Evolutionary conservation across 1,140 invertebrate genomes (phyloP), one percentile per base, ranked within the genome.

Genomic region (Panagrolaimus sp.): DNA sequence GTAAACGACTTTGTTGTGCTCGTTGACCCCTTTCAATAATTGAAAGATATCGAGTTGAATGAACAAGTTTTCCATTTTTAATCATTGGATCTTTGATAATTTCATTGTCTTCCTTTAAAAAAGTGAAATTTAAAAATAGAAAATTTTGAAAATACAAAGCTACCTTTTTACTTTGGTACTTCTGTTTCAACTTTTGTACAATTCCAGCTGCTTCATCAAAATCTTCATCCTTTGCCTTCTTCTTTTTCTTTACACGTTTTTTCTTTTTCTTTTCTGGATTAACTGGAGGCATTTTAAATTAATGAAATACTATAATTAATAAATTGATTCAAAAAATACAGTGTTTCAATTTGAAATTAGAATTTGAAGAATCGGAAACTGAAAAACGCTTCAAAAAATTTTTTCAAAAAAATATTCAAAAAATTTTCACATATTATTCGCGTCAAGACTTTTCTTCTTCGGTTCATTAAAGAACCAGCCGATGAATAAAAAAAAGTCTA

Each of bases 161-260:
- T n/a, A 57, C 51, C 51, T 57, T 57, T 16, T 57, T 57, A 27
- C 9, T 27, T 38, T 38, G 2, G n/a, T 57, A 57, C 8, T 8
- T 13, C n/a, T 57, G 51, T 11, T 25, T 57, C n/a, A 57, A 57
- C n/a, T 57, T 57, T 16, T 57, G 20, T n/a, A 57, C 51, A 4
- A 57, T 57, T 25, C 51, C 51, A 11, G 20, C 20, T 13, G 51
- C 20, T 57, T 57, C 51, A 14, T 57, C 51, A 57, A 25, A 57
- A 57, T 57, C 51, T 9, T 57, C 51, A 16, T 57, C 51, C 51
- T 57, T 27, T 14, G 27, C 11, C n/a, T 57, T 57, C 14, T 57
- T 57, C 51, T 57, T 57, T n/a, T 27, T 20, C 51, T 57, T 57
- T 23, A 20, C 20, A 11, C 51, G 51, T 16, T 57, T 57, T 27